Conservation (phyloP, 2,888 invertebrate genomes). For the Platycheirus albimanus region DNA sequence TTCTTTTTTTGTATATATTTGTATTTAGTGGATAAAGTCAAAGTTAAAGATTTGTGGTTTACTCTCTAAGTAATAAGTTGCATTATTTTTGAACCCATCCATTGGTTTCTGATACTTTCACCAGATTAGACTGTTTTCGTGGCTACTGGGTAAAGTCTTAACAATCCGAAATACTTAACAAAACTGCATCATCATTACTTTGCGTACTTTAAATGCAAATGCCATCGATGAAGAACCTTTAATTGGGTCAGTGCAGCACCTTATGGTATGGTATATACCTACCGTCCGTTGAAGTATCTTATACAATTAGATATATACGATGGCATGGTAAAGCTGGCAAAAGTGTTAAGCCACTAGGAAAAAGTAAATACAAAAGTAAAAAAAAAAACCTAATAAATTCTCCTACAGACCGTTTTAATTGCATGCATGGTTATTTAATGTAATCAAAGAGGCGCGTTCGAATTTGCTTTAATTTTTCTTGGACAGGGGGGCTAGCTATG, state of each 20-base stretch:
- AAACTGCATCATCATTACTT: not conserved
- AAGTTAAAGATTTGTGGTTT: too few relatives aligned
- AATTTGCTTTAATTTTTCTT: conserved; percentile 42
- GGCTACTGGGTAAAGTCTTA: too few relatives aligned
- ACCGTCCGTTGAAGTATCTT: too few relatives aligned
- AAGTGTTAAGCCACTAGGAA: not conserved
- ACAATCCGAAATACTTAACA: not conserved
- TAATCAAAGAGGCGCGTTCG: conserved; percentile 44
- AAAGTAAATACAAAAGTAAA: not conserved
- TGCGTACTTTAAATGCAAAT: not conserved
- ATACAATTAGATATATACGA: too few relatives aligned
- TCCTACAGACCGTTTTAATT: conserved; percentile 47
- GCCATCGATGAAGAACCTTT: not conserved
- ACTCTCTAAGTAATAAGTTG: too few relatives aligned
- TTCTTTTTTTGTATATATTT: too few relatives aligned
- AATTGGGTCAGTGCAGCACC: conserved; percentile 22
- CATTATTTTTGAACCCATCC: too few relatives aligned
- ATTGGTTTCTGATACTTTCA: too few relatives aligned
- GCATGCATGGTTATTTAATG: conserved; percentile 41
- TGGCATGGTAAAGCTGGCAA: not conserved
- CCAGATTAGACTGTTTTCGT: too few relatives aligned
- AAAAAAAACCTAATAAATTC: conserved; percentile 34
- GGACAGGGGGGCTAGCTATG: not conserved
- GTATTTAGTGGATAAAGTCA: too few relatives aligned
- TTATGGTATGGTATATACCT: too few relatives aligned